Percentiles rank a stretch among this genome's conserved stretches.
These are phyloP conservation scores for Neolamprologus tretocephalus DNA, from an alignment of 2,113 vertebrate species.

Conservation along the genomic window DNA sequence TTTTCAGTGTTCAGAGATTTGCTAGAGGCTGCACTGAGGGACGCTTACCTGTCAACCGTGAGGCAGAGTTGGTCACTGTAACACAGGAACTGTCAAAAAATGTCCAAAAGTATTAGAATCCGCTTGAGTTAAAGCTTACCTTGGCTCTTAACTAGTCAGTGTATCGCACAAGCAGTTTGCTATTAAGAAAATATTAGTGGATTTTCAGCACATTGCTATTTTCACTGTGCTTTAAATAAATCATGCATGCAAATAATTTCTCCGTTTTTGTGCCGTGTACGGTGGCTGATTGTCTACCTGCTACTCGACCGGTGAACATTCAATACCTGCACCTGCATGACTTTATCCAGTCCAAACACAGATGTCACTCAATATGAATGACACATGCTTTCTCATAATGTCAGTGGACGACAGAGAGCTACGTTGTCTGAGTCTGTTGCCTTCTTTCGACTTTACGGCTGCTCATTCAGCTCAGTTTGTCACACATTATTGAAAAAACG, in stretches of 20 bases:
- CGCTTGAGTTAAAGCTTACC: conserved; percentile 3
- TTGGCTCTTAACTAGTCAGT: background rate
- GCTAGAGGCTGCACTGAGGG: conserved; percentile 38
- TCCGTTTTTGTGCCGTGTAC: background rate
- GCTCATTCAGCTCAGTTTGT: background rate
- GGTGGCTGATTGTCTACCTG: background rate
- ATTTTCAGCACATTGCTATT: background rate
- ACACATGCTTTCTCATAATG: background rate
- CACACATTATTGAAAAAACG: background rate
- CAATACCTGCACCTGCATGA: background rate
- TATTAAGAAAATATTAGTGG: background rate
- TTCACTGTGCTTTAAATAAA: background rate
- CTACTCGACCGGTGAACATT: background rate
- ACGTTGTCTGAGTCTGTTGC: background rate
- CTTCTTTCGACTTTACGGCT: background rate
- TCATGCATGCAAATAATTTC: background rate
- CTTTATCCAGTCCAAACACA: background rate
- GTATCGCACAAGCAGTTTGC: background rate
- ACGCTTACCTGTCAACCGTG: conserved; percentile 53
- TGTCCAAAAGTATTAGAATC: background rate
- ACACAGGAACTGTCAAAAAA: conserved; percentile 37
- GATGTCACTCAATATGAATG: background rate
- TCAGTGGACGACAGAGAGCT: background rate
- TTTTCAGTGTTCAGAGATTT: conserved; percentile 61
- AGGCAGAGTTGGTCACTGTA: conserved; percentile 53